phyloP scores from a whole-genome alignment of 1,140 invertebrate genomes.

The Metopolophium dirhodum region DNA sequence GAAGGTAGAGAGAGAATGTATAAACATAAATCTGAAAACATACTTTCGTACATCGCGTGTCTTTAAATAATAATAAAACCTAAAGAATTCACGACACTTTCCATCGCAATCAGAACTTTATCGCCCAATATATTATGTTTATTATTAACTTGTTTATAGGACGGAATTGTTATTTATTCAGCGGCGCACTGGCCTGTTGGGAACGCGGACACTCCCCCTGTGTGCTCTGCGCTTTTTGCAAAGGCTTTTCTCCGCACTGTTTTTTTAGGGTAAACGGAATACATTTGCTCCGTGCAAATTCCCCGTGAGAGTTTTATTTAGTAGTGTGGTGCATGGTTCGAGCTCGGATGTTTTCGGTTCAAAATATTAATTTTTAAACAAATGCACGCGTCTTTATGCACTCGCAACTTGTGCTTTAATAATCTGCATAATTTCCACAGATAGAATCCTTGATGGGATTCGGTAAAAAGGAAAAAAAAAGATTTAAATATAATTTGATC shows the following conservation, averaged over 20 bases:
- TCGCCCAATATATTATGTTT: neutral
- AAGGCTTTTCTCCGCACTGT: neutral
- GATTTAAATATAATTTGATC: neutral
- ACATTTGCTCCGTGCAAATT: neutral
- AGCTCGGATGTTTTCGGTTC: too few relatives aligned
- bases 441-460: neutral
- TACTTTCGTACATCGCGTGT: neutral
- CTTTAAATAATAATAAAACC: neutral
- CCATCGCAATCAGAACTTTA: neutral
- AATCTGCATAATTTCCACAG: neutral
- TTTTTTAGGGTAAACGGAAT: neutral
- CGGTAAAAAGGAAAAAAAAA: neutral
- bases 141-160: neutral
- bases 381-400: neutral
- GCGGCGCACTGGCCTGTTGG: neutral
- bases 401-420: neutral
- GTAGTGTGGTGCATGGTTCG: neutral
- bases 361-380: neutral
- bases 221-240: neutral
- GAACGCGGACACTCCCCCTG: neutral
- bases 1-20: neutral
- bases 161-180: neutral
- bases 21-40: neutral
- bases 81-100: neutral
- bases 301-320: neutral